A percentile compares a stretch with the other conserved stretches of the same genome.
phyloP scores from a whole-genome alignment of 2,797 vertebrate species.

The Etheostoma nigrum region DNA sequence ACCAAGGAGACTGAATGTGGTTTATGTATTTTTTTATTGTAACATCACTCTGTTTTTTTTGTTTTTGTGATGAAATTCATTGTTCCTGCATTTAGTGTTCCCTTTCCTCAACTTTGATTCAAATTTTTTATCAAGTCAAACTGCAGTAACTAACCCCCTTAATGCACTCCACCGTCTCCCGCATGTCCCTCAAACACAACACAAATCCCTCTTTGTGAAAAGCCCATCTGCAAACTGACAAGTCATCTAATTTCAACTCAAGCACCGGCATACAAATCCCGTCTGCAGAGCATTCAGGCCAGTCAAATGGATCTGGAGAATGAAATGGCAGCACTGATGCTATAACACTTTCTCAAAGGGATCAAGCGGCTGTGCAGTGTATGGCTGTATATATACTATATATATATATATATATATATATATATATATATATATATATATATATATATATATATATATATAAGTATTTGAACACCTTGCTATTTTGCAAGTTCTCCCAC shows the following conservation, averaged over 20 bases:
- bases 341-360: not conserved
- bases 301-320: slow-evolving; percentile 5
- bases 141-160: slow-evolving; percentile 4
- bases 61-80: slow-evolving; percentile 44
- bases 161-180: not conserved
- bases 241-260: slow-evolving; percentile 34
- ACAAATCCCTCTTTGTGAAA: slow-evolving; percentile 3
- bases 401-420: too few relatives aligned
- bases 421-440: too few relatives aligned
- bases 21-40: slow-evolving; percentile 40
- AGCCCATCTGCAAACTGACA: slow-evolving; percentile 32
- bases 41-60: slow-evolving; percentile 42
- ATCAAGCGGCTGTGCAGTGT: slow-evolving; percentile 7
- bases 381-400: not conserved
- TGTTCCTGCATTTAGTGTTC: slow-evolving; percentile 31
- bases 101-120: not conserved
- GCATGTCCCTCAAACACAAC: slow-evolving; percentile 26
- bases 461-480: too few relatives aligned
- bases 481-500: too few relatives aligned
- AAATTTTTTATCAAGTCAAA: slow-evolving; percentile 17
- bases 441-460: too few relatives aligned
- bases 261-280: slow-evolving; percentile 31
- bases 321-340: slow-evolving; percentile 21
- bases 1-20: slow-evolving; percentile 53
- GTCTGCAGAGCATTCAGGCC: not conserved